These are phyloP conservation scores for Linepithema humile DNA, from an alignment of 1,140 invertebrate genomes.

Conservation along the genomic window DNA sequence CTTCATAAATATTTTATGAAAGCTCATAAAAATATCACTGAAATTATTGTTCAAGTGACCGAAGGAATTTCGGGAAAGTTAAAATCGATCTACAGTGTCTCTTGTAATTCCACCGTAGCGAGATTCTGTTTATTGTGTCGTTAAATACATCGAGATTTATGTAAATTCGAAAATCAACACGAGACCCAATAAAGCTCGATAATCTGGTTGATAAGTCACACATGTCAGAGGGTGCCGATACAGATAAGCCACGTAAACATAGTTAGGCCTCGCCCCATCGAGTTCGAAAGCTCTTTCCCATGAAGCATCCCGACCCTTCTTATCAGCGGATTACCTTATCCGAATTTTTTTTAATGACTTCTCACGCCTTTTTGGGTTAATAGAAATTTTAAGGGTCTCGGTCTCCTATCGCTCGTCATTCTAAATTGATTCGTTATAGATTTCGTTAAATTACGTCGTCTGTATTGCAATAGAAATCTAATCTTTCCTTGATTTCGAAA, in stretches of 20 bases:
- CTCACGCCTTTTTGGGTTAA: slow-evolving; percentile 39
- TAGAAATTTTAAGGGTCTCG: slow-evolving; percentile 55
- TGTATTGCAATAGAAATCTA: slow-evolving; percentile 3
- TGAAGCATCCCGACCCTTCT: slow-evolving; percentile 46
- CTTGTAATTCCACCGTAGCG: neutral
- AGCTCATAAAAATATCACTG: too few relatives aligned
- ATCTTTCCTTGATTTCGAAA: slow-evolving; percentile 28
- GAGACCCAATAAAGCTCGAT: slow-evolving; percentile 65
- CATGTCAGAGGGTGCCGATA: slow-evolving; percentile 44
- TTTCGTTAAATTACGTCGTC: slow-evolving; percentile 30
- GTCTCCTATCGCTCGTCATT: neutral
- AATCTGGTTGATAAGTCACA: slow-evolving; percentile 72
- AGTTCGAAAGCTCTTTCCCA: slow-evolving; percentile 10
- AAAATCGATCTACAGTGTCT: neutral
- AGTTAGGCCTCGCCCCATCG: slow-evolving; percentile 17
- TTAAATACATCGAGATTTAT: slow-evolving; percentile 60
- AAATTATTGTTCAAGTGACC: too few relatives aligned
- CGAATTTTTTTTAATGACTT: slow-evolving; percentile 58
- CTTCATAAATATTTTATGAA: too few relatives aligned
- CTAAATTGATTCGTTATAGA: slow-evolving; percentile 23
- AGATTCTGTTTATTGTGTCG: neutral
- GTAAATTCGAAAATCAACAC: slow-evolving; percentile 67
- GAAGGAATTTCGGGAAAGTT: too few relatives aligned
- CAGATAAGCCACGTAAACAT: slow-evolving; percentile 66
- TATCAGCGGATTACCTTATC: slow-evolving; percentile 69